Evolutionary conservation across 2,888 invertebrate species (phyloP).

Genomic region (Euplagia quadripunctaria): DNA sequence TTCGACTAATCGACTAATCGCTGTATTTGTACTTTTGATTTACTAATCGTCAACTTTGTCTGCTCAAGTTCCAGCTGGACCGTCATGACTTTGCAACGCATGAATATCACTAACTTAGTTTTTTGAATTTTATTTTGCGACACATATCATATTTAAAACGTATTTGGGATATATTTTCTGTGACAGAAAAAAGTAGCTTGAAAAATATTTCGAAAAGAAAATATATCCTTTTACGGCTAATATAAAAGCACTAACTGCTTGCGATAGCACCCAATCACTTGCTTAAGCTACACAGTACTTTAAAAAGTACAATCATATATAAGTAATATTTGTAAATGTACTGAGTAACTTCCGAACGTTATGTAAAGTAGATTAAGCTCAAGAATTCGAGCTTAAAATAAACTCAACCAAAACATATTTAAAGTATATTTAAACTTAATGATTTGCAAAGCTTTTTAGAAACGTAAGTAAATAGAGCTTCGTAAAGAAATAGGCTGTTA

Average conservation of each 20-base stretch:
- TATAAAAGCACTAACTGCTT: slow-evolving; percentile 81
- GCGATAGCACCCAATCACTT: slow-evolving; percentile 75
- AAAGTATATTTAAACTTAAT: slow-evolving; percentile 28
- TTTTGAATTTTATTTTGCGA: slow-evolving; percentile 65
- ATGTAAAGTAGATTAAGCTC: slow-evolving; percentile 44
- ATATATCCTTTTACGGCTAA: slow-evolving; percentile 66
- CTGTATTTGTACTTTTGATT: slow-evolving; percentile 74
- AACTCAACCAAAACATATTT: slow-evolving; percentile 33
- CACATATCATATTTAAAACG: slow-evolving; percentile 50
- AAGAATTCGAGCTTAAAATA: slow-evolving; percentile 36
- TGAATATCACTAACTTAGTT: slow-evolving; percentile 73
- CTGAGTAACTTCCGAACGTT: slow-evolving; percentile 43
- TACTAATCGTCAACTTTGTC: slow-evolving; percentile 75
- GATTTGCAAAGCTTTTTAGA: slow-evolving; percentile 45
- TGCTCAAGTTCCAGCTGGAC: slow-evolving; percentile 74
- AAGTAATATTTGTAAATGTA: slow-evolving; percentile 42
- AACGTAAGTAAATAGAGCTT: slow-evolving; percentile 46
- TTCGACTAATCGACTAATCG: slow-evolving; percentile 84
- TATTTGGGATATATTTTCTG: slow-evolving; percentile 64
- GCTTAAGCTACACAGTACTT: slow-evolving; percentile 75
- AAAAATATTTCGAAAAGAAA: slow-evolving; percentile 44
- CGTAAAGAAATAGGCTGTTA: slow-evolving; percentile 40
- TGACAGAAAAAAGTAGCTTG: not conserved
- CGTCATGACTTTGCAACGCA: slow-evolving; percentile 71
- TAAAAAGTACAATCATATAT: slow-evolving; percentile 47